Evolutionary conservation across 2,888 invertebrate genomes (phyloP), one percentile per base, ranked within the genome.

Genomic region (Polyommatus icarus): DNA sequence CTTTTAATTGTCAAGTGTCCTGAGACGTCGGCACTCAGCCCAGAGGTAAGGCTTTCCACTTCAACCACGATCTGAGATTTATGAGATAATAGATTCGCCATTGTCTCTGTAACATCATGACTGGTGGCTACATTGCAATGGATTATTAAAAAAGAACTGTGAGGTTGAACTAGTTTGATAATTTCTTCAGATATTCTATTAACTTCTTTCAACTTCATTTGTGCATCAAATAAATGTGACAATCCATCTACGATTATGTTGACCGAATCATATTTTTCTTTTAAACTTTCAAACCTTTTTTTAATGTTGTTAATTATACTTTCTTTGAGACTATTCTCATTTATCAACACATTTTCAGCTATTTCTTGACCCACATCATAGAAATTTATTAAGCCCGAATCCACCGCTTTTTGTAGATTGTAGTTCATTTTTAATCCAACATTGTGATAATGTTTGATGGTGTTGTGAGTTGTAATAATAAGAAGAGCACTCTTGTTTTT

Each of bases 381-480:
- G 81, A 88, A 89, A 75, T 85, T 79, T 73, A 94, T 81, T 15
- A 89, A 83, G 36, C 91, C 92, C 73, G 84, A 84, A 12, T 94
- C 89, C 80, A 94, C 83, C 79, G 89, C 84, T 83, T 88, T 93
- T 78, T 95, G 93, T 54, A 97, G 89, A 86, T 97, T 97, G 84
- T 96, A 97, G 76, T 97, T 97, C 84, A 97, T 93, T 84, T 96
- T 96, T 84, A 96, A 95, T 18, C 97, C 96, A 57, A 97, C 95
- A 89, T 96, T 96, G 79, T 96, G 96, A 84, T 97, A 97, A 86
- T 97, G 97, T 77, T 95, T 94, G 76, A 96, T 91, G 1, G 96
- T 95, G 84, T 97, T 96, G 85, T 97, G 97, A 79, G 96, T 92
- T 76, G 96, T 95, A 76, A 97, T 91, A 76, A 97, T 89, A 82